These are phyloP conservation scores for Corythornis madagascariensis DNA, from an alignment of 2,113 vertebrate species.

Conservation along the genomic window DNA sequence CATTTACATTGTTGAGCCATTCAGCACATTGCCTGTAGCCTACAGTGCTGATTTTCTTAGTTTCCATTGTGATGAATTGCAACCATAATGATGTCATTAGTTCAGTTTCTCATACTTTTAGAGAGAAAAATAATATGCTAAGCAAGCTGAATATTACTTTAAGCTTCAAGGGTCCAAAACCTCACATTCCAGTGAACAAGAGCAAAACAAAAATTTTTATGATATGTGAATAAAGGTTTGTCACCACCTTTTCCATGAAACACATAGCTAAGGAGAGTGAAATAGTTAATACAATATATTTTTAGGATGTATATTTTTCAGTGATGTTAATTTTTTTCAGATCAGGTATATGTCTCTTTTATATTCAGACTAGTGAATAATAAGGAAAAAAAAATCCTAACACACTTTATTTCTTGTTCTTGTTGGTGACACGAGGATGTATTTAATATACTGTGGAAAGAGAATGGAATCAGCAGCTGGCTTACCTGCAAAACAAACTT, in stretches of 20 bases:
- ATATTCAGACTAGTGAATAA: neutral
- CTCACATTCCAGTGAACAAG: neutral
- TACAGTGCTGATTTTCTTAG: neutral
- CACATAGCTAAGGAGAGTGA: neutral
- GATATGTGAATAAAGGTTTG: neutral
- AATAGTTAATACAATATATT: neutral
- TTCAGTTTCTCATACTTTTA: neutral
- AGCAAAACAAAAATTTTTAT: neutral
- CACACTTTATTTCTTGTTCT: neutral
- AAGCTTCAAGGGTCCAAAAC: neutral
- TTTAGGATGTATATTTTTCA: neutral
- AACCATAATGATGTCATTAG: neutral
- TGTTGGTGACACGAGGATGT: neutral
- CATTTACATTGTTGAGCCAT: neutral
- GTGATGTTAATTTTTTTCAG: neutral
- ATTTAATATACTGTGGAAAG: neutral
- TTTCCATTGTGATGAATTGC: neutral
- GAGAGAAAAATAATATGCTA: neutral
- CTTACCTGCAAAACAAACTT: constrained; percentile 5
- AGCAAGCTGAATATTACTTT: neutral
- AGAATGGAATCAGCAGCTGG: neutral
- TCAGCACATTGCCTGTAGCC: neutral
- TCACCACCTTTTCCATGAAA: neutral
- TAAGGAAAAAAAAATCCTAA: neutral
- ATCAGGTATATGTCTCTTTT: neutral